Conservation (phyloP, 2,797 vertebrate species). For the Phataginus tetradactyla region DNA sequence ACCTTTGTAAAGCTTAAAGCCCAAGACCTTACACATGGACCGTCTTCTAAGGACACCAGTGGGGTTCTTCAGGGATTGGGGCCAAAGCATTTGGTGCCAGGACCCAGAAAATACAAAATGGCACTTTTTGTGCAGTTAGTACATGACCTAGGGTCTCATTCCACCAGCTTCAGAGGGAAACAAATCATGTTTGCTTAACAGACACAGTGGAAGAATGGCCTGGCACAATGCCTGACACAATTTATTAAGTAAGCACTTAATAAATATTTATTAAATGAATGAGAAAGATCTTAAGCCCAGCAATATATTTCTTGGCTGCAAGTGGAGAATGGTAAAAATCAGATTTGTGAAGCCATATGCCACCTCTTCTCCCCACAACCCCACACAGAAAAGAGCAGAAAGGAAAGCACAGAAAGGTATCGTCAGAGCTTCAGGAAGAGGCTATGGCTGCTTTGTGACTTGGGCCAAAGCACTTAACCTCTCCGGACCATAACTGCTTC, state of each 20-base stretch:
- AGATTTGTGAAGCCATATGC: neutral
- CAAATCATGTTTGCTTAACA: constrained; percentile 61
- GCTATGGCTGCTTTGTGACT: neutral
- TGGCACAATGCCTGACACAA: constrained; percentile 53
- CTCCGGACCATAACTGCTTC: neutral
- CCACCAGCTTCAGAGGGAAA: constrained; percentile 13
- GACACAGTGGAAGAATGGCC: constrained; percentile 5
- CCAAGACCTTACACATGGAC: neutral
- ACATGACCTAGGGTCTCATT: neutral
- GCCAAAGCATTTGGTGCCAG: neutral
- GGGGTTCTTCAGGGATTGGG: neutral
- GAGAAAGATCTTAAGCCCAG: constrained; percentile 59
- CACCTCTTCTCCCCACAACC: neutral
- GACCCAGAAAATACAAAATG: constrained; percentile 6
- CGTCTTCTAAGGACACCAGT: neutral
- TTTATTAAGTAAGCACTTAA: constrained; percentile 60
- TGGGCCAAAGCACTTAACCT: constrained; percentile 3
- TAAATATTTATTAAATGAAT: constrained; percentile 68
- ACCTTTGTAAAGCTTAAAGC: neutral
- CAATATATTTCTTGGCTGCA: constrained; percentile 50
- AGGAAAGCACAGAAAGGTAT: neutral
- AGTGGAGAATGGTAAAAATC: constrained; percentile 21
- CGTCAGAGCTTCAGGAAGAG: neutral
- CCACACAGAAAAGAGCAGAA: neutral
- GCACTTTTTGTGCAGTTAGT: neutral